phyloP scores from a whole-genome alignment of 2,888 invertebrate species.

The Drosophila buzzatii region DNA sequence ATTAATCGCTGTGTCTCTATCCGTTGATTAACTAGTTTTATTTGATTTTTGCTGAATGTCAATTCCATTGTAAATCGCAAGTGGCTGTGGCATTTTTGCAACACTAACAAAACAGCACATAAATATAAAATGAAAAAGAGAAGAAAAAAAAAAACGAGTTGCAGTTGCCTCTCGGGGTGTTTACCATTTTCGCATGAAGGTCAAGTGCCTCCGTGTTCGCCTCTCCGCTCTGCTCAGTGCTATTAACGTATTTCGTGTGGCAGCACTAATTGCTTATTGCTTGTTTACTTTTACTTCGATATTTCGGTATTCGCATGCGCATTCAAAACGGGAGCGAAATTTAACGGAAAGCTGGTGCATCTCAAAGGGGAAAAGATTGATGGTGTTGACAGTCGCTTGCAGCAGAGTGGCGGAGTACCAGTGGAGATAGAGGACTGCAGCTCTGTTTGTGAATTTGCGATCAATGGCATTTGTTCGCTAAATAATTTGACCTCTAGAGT shows the following conservation, averaged over 20 bases:
- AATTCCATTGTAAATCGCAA: constrained; percentile 74
- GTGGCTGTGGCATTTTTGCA: constrained; percentile 53
- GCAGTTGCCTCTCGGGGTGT: constrained; percentile 63
- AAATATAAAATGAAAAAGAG: constrained; percentile 7
- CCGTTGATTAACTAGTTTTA: constrained; percentile 72
- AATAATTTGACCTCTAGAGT: constrained; percentile 77
- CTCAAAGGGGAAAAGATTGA: constrained; percentile 5
- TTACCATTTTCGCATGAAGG: constrained; percentile 63
- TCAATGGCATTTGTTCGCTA: constrained; percentile 71
- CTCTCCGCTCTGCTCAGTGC: not conserved
- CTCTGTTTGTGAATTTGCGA: constrained; percentile 62
- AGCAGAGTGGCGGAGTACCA: not conserved
- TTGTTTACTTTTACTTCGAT: constrained; percentile 73
- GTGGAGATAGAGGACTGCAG: constrained; percentile 17
- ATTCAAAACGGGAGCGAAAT: constrained; percentile 64
- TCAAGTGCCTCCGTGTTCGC: constrained; percentile 27
- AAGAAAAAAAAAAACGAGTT: constrained; percentile 59
- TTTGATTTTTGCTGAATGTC: constrained; percentile 75
- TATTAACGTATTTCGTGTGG: constrained; percentile 52
- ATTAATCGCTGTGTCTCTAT: constrained; percentile 54
- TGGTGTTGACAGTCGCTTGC: not conserved
- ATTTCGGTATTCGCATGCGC: constrained; percentile 46
- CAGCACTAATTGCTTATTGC: constrained; percentile 71
- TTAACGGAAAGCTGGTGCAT: constrained; percentile 62
- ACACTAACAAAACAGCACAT: constrained; percentile 53